Evolutionary conservation across 2,113 vertebrate genomes (phyloP), one percentile per base, ranked within the genome.

Genomic region (Pangasianodon hypophthalmus): DNA sequence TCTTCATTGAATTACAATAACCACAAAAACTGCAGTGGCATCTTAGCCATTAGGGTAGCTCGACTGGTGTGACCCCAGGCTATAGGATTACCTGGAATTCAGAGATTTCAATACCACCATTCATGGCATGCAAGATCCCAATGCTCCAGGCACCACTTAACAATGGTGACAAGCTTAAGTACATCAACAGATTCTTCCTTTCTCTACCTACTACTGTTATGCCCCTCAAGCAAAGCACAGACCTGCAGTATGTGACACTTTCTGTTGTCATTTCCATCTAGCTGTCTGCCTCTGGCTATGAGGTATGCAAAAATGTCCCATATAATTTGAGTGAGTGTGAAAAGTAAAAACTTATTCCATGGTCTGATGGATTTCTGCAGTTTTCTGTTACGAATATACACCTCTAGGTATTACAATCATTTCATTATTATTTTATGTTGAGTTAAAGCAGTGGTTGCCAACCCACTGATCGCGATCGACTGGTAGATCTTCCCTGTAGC

Each of bases 161-260:
- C 37, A 48, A 29, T 73, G 50, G 24, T 58, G 26, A 54, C 48
- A 58, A 88, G 50, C 26, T 84, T 54, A 60, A 84, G 52, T 44
- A 60, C 67, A 58, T 48, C 80, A 60, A 75, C 64, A 37, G 24
- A 46, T 58, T 5, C 37, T 46, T 73, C 29, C 56, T 60, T 84
- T 46, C 24, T 44, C 26, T 69, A n/a, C 64, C 80, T 84, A 46
- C 62, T 84, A 50, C 3, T 18, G n/a, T 69, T 52, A 64, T 71
- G 64, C 64, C 32, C 80, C 67, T 82, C 19, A 16, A 82, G 87
- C 86, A 81, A 87, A 81, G 75, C 77, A 81, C 56, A 50, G 44
- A 32, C 44, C 44, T 67, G 10, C 41, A 73, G 88, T 56, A 46
- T n/a, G 50, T 50, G n/a, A 48, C 87, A 64, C 29, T 44, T 80